A percentile compares a stretch with the other conserved stretches of the same genome.
These are phyloP conservation scores for Phyllopteryx taeniolatus DNA, from an alignment of 2,113 vertebrate species.

Conservation along the genomic window DNA sequence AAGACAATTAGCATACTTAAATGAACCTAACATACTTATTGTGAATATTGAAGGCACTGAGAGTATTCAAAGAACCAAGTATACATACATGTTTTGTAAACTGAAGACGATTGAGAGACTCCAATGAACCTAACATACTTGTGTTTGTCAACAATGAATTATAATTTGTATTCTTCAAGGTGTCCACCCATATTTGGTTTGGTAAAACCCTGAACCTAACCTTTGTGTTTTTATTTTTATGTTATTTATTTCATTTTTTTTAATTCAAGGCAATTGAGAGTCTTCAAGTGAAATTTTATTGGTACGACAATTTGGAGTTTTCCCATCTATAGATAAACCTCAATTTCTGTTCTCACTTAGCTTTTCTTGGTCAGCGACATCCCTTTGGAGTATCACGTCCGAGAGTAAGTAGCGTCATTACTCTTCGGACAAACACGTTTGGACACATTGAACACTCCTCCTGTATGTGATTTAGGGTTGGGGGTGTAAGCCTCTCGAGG, in stretches of 20 bases:
- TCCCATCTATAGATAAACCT: not conserved
- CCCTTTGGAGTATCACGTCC: conserved; percentile 33
- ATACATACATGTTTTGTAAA: not conserved
- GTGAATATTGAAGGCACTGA: too few species aligned
- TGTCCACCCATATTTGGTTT: not conserved
- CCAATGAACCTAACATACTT: not conserved
- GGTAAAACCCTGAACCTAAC: too few species aligned
- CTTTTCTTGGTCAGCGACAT: conserved; percentile 30
- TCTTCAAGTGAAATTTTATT: not conserved
- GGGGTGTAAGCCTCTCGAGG: conserved; percentile 53
- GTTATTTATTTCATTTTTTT: not conserved
- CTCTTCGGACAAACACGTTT: conserved; percentile 64
- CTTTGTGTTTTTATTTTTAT: too few species aligned
- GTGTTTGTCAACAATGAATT: not conserved
- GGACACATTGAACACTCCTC: conserved; percentile 58
- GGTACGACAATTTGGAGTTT: not conserved
- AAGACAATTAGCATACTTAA: not conserved
- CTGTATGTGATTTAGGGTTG: conserved; percentile 45
- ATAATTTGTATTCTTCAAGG: not conserved
- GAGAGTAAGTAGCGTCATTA: conserved; percentile 49
- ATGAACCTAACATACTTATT: not conserved
- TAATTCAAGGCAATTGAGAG: not conserved
- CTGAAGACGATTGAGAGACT: not conserved
- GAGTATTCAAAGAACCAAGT: not conserved
- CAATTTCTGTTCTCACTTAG: conserved; percentile 50